Conservation (phyloP, 2,113 vertebrate genomes). For the Bufo bufo region DNA sequence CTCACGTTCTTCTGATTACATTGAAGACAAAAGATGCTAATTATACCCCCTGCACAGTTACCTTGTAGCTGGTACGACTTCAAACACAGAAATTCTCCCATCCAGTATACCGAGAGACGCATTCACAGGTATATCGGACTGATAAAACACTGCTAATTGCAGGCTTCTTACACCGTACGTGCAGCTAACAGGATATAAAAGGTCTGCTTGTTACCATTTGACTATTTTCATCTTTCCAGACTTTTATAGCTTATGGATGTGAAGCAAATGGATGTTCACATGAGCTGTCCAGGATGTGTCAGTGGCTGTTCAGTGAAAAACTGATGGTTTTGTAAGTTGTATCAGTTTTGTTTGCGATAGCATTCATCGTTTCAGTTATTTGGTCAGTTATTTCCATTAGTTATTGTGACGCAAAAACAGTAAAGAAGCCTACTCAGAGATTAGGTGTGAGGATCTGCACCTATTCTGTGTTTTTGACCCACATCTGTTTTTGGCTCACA, state of each 20-base stretch:
- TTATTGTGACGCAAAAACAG: too few species aligned
- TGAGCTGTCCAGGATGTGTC: too few species aligned
- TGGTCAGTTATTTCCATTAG: too few species aligned
- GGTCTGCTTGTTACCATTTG: background rate
- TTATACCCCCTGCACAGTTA: constrained; percentile 25
- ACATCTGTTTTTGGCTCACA: too few species aligned
- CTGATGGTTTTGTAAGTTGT: too few species aligned
- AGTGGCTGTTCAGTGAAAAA: too few species aligned
- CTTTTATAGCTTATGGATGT: background rate
- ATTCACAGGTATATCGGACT: constrained; percentile 31
- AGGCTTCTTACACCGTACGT: background rate
- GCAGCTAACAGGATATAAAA: background rate
- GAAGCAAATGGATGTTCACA: too few species aligned
- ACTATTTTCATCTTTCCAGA: background rate
- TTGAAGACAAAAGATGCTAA: constrained; percentile 26
- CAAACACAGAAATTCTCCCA: constrained; percentile 25
- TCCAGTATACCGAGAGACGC: constrained; percentile 1
- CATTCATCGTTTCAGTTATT: too few species aligned
- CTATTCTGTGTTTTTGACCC: too few species aligned
- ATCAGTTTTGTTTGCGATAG: too few species aligned
- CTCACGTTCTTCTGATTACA: constrained; percentile 28
- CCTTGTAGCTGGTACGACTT: constrained; percentile 38
- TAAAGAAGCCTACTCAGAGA: too few species aligned
- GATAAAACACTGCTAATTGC: constrained; percentile 28
- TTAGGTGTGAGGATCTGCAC: too few species aligned